Percentiles rank a stretch among this genome's conserved stretches.
Evolutionary conservation across 2,113 vertebrate genomes (phyloP).

Genomic region (Poecile atricapillus): DNA sequence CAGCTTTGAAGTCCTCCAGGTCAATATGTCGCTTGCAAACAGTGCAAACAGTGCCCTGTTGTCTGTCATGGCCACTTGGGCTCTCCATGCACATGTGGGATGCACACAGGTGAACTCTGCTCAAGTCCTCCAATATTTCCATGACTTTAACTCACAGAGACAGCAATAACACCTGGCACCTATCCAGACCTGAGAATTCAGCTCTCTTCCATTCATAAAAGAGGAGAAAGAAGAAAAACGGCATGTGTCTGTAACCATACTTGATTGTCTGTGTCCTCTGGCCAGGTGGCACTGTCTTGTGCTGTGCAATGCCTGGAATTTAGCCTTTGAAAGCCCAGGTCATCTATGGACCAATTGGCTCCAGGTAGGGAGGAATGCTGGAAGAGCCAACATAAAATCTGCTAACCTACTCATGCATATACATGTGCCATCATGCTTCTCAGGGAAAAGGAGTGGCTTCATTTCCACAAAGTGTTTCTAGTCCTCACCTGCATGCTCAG

Average conservation of each 20-base stretch:
- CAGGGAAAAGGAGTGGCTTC: neutral
- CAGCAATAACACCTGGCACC: neutral
- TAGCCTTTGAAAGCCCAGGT: neutral
- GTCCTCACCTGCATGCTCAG: neutral
- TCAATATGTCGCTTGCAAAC: neutral
- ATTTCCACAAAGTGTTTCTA: fast-evolving
- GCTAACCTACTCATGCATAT: neutral
- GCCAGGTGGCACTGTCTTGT: neutral
- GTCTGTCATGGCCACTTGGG: neutral
- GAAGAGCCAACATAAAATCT: neutral
- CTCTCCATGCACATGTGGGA: fast-evolving
- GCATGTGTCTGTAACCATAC: neutral
- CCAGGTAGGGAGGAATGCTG: neutral
- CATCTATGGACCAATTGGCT: neutral
- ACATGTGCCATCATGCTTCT: neutral
- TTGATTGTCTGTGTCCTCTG: neutral
- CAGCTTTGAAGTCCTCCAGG: conserved; percentile 2
- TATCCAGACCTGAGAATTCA: neutral
- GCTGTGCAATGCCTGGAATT: neutral
- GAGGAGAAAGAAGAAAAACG: neutral
- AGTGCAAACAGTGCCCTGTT: neutral
- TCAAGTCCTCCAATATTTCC: neutral
- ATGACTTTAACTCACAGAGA: neutral
- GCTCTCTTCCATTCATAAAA: neutral
- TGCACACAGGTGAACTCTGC: neutral